Percentiles rank a stretch among this genome's conserved stretches.
Conservation (phyloP, 2,113 vertebrate genomes). For the Etheostoma spectabile region DNA sequence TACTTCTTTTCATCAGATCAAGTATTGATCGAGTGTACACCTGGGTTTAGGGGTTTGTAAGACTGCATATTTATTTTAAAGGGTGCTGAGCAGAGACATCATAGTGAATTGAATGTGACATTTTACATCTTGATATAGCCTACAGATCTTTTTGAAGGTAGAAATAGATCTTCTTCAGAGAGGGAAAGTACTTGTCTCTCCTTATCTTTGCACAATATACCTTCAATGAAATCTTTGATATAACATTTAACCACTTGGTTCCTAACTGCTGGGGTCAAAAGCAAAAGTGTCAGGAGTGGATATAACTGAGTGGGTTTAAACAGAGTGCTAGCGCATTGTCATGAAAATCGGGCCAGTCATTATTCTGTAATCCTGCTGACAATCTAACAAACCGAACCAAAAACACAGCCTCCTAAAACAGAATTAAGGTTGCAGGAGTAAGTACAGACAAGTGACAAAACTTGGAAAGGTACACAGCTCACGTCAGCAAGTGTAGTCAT, state of each 20-base stretch:
- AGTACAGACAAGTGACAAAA: neutral
- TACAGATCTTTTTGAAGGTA: neutral
- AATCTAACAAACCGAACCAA: no score
- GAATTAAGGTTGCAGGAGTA: neutral
- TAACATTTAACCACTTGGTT: neutral
- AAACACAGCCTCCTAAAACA: no score
- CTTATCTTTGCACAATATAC: neutral
- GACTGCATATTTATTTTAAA: neutral
- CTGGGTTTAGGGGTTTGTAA: neutral
- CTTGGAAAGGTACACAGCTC: conserved; percentile 1
- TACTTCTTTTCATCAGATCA: neutral
- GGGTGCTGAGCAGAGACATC: neutral
- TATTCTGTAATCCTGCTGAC: no score
- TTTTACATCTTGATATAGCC: neutral
- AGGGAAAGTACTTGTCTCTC: neutral
- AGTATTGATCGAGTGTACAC: neutral
- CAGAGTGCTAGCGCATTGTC: no score
- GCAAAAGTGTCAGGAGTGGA: neutral
- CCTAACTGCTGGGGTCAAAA: neutral
- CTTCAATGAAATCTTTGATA: neutral
- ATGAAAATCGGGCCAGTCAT: no score
- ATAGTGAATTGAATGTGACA: neutral
- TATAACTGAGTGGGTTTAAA: no score
- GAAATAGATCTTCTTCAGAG: neutral
- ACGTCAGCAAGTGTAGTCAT: neutral